phyloP scores from a whole-genome alignment of 2,113 vertebrate genomes.

The Pangasianodon gigas region DNA sequence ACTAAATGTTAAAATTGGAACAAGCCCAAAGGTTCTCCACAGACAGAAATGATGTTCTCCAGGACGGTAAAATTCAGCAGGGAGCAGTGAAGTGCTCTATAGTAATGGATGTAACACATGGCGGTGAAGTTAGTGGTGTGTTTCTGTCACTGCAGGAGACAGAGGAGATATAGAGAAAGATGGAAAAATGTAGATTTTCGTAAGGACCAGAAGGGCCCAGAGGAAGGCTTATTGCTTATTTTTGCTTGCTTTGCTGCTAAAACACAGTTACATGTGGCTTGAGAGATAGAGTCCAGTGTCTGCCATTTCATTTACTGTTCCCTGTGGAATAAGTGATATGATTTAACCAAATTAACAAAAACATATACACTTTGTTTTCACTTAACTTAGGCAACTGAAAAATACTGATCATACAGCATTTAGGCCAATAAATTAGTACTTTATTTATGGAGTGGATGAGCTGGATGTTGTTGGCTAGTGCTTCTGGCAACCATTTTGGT shows the following conservation, averaged over 20 bases:
- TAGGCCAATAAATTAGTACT: neutral
- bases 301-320: constrained; percentile 25
- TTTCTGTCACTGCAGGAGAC: constrained; percentile 54
- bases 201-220: constrained; percentile 24
- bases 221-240: constrained; percentile 56
- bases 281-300: constrained; percentile 34
- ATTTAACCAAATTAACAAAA: constrained; percentile 30
- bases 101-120: constrained; percentile 73
- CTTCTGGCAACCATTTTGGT: constrained; percentile 12
- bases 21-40: constrained; percentile 63
- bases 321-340: constrained; percentile 11
- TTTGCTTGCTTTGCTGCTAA: constrained; percentile 64
- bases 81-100: constrained; percentile 62
- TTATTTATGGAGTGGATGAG: neutral
- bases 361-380: constrained; percentile 7
- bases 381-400: neutral
- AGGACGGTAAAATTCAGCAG: constrained; percentile 55
- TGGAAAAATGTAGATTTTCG: constrained; percentile 29
- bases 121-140: constrained; percentile 64
- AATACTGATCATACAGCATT: neutral
- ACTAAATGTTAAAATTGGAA: constrained; percentile 69
- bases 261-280: constrained; percentile 45
- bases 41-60: constrained; percentile 61
- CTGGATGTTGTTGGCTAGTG: constrained; percentile 9
- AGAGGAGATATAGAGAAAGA: constrained; percentile 28